These are phyloP conservation scores for Copidosoma floridanum DNA, from an alignment of 1,140 invertebrate species.

Conservation along the genomic window DNA sequence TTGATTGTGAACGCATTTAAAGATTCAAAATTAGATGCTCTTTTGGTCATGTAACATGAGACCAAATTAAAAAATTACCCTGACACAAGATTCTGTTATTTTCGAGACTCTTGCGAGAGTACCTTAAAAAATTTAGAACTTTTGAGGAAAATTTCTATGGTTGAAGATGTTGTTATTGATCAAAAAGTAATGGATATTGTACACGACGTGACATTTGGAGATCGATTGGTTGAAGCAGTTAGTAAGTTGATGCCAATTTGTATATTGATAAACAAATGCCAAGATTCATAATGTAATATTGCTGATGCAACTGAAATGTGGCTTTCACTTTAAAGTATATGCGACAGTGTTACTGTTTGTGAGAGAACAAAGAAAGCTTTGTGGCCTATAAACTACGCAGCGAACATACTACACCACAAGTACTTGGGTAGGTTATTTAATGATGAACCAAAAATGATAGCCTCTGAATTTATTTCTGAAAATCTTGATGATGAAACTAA, in stretches of 20 bases:
- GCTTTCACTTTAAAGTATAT: not conserved
- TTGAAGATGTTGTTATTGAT: not conserved
- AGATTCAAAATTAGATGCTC: not conserved
- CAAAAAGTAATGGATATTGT: not conserved
- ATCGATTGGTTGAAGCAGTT: not conserved
- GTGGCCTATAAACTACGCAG: not conserved
- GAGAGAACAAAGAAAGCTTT: not conserved
- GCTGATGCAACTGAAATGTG: conserved; percentile 1
- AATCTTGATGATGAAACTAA: too few species aligned
- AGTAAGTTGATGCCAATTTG: not conserved
- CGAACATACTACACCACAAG: not conserved
- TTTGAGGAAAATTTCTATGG: not conserved
- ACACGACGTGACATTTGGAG: not conserved
- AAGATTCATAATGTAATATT: not conserved
- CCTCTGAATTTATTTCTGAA: too few species aligned
- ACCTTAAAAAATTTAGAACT: not conserved
- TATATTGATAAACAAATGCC: not conserved
- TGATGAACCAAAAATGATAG: not conserved
- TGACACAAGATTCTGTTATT: not conserved
- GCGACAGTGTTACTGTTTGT: not conserved
- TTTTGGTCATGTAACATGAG: not conserved
- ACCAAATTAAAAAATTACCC: conserved; percentile 6
- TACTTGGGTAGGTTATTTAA: not conserved
- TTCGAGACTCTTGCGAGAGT: not conserved
- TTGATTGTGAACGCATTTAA: not conserved